Conservation (phyloP, 2,113 vertebrate species). For the Pundamilia nyererei region DNA sequence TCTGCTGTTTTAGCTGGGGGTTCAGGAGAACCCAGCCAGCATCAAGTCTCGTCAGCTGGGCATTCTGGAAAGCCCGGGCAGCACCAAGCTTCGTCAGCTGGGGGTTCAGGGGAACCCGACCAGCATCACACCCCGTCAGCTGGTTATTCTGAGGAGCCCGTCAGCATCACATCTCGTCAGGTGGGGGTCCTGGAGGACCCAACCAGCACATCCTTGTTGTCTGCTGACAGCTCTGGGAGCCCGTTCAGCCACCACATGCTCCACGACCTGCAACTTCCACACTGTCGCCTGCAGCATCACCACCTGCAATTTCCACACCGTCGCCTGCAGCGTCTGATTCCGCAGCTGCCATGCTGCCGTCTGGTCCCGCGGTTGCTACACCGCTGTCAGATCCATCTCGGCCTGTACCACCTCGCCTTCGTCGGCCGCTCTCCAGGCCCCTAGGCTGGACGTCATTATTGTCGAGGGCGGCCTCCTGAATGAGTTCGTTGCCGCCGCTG, state of each 20-base stretch:
- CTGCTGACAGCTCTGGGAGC: not conserved
- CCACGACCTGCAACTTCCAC: not conserved
- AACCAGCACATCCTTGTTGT: not conserved
- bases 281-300: not conserved
- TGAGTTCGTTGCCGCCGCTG: rapidly evolving
- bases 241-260: not conserved
- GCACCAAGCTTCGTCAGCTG: no score
- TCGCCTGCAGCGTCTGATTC: not conserved
- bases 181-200: not conserved
- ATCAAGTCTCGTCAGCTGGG: not conserved
- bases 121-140: not conserved
- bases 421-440: not conserved
- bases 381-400: not conserved
- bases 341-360: rapidly evolving
- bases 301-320: not conserved
- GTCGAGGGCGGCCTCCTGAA: not conserved
- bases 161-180: no score
- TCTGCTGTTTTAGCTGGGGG: not conserved
- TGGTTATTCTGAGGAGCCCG: no score
- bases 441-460: not conserved
- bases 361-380: not conserved
- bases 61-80: not conserved
- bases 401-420: rapidly evolving
- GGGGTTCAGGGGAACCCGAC: rapidly evolving
- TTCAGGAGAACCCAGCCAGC: not conserved